Base-by-base conservation (phyloP, 2,888 invertebrate species). In the Molanna angustata region DNA sequence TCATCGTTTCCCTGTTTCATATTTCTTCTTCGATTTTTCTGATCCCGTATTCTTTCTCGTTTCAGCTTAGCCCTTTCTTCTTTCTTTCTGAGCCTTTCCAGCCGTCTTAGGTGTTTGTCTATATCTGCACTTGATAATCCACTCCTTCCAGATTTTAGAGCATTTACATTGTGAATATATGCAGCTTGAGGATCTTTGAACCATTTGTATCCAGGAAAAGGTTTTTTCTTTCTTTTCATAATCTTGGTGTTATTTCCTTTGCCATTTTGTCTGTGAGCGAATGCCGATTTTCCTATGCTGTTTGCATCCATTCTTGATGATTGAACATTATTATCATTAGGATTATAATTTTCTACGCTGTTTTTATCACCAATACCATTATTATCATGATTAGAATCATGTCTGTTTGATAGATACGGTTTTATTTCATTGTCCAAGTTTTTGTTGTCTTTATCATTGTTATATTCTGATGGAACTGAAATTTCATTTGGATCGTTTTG, bases 401-500 rank as follows among this genome's bases (percentile, higher is more conserved):
- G 0, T 13, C 11, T 11, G 4, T n/a, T n/a, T 13, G 33, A 33
- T 14, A 33, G 11, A n/a, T 22, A 27, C 2, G 43, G 37, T 13
- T 44, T 50, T 61, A 63, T 16, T 59, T 51, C 19, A 43, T 51
- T 21, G 49, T 54, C 31, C 37, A 35, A 27, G 17, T 47, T 46
- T 44, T 35, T 54, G 56, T 76, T 74, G 60, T 69, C 65, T 48
- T 65, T 61, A 59, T 77, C 73, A 39, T 67, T 64, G 61, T 74
- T 73, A 46, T 65, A 62, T 58, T 31, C 42, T 66, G 67, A 1
- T 72, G 80, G 61, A 61, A 69, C 78, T 0, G 73, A 76, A 58
- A 82, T 79, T 66, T 80, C 81, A 69, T 81, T 82, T 46, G 79
- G 57, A 54, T 67, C 64, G 40, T 65, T 65, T 50, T 64, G 68